These are phyloP conservation scores for Triplophysa rosa DNA, from an alignment of 2,113 vertebrate genomes.

Conservation along the genomic window DNA sequence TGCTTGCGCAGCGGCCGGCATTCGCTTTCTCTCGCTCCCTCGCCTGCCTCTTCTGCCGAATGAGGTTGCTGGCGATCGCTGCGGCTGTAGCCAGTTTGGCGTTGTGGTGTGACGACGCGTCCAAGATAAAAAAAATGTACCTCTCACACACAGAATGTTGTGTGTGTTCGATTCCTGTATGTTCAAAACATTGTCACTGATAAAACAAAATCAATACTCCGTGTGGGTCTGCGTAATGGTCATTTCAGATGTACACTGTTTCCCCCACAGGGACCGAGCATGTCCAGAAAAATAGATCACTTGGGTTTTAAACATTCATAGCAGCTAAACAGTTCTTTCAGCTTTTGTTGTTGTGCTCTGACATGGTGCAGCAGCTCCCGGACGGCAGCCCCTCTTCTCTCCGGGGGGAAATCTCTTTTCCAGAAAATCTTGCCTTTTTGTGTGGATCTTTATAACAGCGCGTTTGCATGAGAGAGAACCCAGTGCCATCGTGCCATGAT, in stretches of 20 bases:
- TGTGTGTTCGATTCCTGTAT: constrained; percentile 1
- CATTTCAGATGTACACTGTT: neutral
- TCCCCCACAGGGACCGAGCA: neutral
- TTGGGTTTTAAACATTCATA: neutral
- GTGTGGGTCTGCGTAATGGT: constrained; percentile 24
- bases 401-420: constrained; percentile 39
- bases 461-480: constrained; percentile 17
- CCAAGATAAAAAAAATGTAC: constrained; percentile 48
- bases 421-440: constrained; percentile 40
- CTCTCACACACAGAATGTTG: constrained; percentile 17
- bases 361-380: constrained; percentile 24
- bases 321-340: constrained; percentile 6
- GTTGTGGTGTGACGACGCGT: constrained; percentile 58
- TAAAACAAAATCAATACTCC: constrained; percentile 19
- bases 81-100: constrained; percentile 88
- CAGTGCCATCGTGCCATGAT: constrained; percentile 37
- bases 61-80: constrained; percentile 98
- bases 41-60: constrained; percentile 96
- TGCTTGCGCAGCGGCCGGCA: constrained; percentile 91
- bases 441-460: constrained; percentile 4
- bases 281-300: neutral
- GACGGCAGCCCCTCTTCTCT: constrained; percentile 34
- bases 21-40: constrained; percentile 95
- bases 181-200: constrained; percentile 32
- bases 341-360: neutral